These are phyloP conservation scores for Limnephilus rhombicus DNA, from an alignment of 2,888 invertebrate species.

Conservation along the genomic window DNA sequence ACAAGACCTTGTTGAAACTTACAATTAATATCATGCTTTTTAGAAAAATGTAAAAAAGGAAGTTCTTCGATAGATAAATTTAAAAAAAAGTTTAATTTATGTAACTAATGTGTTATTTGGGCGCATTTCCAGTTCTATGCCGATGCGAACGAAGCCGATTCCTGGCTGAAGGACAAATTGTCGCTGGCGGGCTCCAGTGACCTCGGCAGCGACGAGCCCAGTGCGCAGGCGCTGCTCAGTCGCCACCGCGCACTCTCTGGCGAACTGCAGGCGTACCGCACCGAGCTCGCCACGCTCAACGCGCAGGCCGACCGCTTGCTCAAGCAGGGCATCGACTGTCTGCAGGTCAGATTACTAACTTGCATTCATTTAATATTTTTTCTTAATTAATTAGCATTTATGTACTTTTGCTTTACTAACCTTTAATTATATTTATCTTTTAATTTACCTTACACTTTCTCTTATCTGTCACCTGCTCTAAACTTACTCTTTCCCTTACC, in stretches of 20 bases:
- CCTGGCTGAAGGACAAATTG: slow-evolving; percentile 97
- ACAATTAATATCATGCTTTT: too few relatives aligned
- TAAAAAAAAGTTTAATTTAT: too few relatives aligned
- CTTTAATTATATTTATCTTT: too few relatives aligned
- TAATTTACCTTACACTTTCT: too few relatives aligned
- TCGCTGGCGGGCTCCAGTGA: slow-evolving; percentile 93
- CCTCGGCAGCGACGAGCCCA: slow-evolving; percentile 94
- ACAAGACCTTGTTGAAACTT: too few relatives aligned
- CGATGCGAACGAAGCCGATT: slow-evolving; percentile 98
- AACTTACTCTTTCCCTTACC: too few relatives aligned
- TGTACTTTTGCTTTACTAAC: background rate
- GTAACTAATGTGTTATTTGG: background rate
- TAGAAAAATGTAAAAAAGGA: background rate
- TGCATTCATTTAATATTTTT: background rate
- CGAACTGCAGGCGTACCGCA: slow-evolving; percentile 91
- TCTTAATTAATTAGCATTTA: background rate
- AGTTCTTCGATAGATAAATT: background rate
- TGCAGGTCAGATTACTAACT: slow-evolving; percentile 67
- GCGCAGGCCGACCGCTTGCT: slow-evolving; percentile 88
- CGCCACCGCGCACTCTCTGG: slow-evolving; percentile 92
- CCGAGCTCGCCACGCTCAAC: slow-evolving; percentile 90
- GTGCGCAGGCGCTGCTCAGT: slow-evolving; percentile 91
- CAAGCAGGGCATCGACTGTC: slow-evolving; percentile 82
- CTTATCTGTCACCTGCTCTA: too few relatives aligned
- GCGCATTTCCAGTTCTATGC: slow-evolving; percentile 86